These are phyloP conservation scores for Callithrix jacchus DNA, from an alignment of 2,113 vertebrate species.

Conservation along the genomic window DNA sequence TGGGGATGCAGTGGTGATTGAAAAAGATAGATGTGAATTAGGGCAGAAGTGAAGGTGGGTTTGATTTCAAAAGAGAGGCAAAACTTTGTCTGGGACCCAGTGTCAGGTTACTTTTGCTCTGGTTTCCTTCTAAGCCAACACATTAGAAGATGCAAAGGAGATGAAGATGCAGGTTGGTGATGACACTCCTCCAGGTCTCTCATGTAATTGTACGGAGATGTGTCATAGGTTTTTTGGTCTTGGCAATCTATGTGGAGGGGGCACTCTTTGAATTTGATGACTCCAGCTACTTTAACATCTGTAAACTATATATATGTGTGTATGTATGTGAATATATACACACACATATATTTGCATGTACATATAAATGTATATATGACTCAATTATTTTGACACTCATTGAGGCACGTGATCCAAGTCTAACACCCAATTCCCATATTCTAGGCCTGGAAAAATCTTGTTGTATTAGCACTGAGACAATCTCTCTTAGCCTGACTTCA, in stretches of 20 bases:
- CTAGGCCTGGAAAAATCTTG: not conserved
- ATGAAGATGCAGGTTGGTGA: not conserved
- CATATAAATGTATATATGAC: not conserved
- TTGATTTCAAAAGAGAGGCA: not conserved
- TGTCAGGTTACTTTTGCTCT: not conserved
- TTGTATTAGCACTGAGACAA: not conserved
- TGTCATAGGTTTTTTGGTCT: not conserved
- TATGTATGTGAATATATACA: not conserved
- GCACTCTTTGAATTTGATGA: not conserved
- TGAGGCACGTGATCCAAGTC: not conserved
- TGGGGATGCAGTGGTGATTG: not conserved
- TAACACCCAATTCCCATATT: not conserved
- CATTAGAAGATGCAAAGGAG: not conserved
- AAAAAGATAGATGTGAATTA: not conserved
- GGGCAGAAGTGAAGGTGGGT: not conserved
- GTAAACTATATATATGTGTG: not conserved
- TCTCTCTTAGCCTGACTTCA: not conserved
- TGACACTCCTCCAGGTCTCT: not conserved
- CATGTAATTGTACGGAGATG: not conserved
- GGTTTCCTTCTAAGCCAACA: not conserved
- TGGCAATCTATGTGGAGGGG: not conserved
- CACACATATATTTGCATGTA: too few species aligned
- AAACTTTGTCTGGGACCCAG: not conserved
- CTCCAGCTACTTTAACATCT: not conserved
- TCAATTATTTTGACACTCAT: not conserved